A percentile compares a stretch with the other conserved stretches of the same genome.
Conservation (phyloP, 2,888 invertebrate genomes). For the Fissipunctia ypsillon region DNA sequence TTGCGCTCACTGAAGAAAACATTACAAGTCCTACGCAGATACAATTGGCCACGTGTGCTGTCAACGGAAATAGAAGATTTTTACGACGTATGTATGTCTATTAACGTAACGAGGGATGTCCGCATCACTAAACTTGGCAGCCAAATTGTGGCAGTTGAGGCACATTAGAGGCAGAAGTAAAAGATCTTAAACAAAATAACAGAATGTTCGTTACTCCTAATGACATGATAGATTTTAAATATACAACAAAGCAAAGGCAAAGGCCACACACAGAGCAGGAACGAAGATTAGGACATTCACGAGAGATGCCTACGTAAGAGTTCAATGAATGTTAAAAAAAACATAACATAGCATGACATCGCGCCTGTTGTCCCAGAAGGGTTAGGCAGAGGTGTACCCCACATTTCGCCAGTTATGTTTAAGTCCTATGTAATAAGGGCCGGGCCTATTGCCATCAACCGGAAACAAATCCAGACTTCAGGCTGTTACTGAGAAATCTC, state of each 20-base stretch:
- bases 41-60: conserved; percentile 49
- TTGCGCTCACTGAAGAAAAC: conserved; percentile 45
- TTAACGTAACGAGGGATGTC: conserved; percentile 47
- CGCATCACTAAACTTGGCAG: conserved; percentile 32
- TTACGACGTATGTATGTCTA: conserved; percentile 31
- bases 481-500: background rate
- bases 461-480: background rate
- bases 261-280: background rate
- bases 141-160: conserved; percentile 13
- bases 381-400: background rate
- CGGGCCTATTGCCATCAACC: background rate
- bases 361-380: background rate
- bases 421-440: background rate
- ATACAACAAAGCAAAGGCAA: too few species aligned
- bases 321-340: background rate
- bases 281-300: background rate
- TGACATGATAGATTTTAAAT: background rate
- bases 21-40: conserved; percentile 12
- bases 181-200: conserved; percentile 13
- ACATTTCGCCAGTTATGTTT: background rate
- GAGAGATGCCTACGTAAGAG: background rate
- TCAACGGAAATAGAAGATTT: conserved; percentile 49
- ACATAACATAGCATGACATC: background rate
- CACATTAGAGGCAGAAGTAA: background rate
- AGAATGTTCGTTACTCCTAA: background rate